Base-by-base conservation (phyloP, 2,113 vertebrate genomes). In the Antennarius striatus region DNA sequence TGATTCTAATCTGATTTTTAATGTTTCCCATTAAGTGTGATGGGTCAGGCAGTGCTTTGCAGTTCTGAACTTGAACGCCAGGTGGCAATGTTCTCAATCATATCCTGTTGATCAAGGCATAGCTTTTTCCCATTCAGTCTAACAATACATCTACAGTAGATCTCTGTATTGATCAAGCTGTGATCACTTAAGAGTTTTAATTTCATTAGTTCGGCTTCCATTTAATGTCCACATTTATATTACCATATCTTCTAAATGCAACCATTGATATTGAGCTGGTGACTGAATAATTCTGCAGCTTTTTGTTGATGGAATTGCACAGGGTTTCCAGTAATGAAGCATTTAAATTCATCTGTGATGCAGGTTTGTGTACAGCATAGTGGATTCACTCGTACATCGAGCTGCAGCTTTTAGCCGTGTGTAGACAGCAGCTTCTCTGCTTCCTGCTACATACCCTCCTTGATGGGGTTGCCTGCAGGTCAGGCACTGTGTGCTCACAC, bases 391-490 rank as follows among this genome's bases (percentile, higher is more conserved):
- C 4, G 45, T 12, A 39, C 36, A 29, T 10, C 17, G 17, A 13
- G 54, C 42, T 54, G 49, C 65, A 36, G 22, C 22, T 30, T 61
- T 47, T 51, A 42, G 14, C 54, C n/a, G 16, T 13, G 28, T 59
- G 43, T 32, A 32, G 51, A 54, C 43, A 63, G 32, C 54, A 56
- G 55, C 49, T 0, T 9, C 43, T 51, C 57, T 75, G 53, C 30
- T 63, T 64, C 59, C 40, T 58, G 43, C 55, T 57, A 49, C 55
- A 29, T 54, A 42, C 40, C 52, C 43, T 71, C 63, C 61, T 36
- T 5, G 0, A 6, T 66, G 66, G 68, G 73, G 77, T 84, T 84
- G 71, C 63, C 56, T 74, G 75, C 74, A 82, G 82, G 84, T 87
- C 83, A 83, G 63, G 61, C 3, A 7, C 77, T 82, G 59, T 48